A percentile compares a stretch with the other conserved stretches of the same genome.
Conservation (phyloP, 2,888 invertebrate species). For the Drosophila borborema region DNA sequence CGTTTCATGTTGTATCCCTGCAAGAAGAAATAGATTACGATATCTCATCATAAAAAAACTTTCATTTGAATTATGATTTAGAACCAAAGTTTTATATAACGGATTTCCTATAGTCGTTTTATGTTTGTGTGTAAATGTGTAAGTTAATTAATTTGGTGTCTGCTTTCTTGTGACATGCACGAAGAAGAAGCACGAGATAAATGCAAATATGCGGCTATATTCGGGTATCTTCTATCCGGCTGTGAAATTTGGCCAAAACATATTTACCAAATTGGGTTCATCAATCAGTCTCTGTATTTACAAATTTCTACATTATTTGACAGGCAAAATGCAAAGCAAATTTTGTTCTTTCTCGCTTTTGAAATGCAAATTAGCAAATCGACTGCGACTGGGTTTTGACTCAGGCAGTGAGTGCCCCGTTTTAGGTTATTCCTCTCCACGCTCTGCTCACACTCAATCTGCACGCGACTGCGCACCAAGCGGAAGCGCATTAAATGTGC, state of each 20-base stretch:
- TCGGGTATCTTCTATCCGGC: too few species aligned
- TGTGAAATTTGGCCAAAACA: neutral
- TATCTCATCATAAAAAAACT: too few species aligned
- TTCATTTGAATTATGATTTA: too few species aligned
- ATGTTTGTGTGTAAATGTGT: too few species aligned
- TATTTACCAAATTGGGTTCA: neutral
- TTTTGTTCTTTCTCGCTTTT: slow-evolving; percentile 11
- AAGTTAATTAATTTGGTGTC: too few species aligned
- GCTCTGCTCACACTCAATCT: slow-evolving; percentile 24
- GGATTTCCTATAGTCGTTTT: too few species aligned
- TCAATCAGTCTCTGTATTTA: neutral
- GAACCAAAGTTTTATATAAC: too few species aligned
- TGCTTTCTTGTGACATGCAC: too few species aligned
- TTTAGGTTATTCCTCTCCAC: neutral
- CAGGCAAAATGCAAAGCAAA: neutral
- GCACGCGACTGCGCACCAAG: slow-evolving; percentile 49
- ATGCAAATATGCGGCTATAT: too few species aligned
- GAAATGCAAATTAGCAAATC: slow-evolving; percentile 32
- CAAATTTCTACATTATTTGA: neutral
- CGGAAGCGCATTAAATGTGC: slow-evolving; percentile 60
- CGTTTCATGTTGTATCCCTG: too few species aligned
- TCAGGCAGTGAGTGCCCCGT: neutral
- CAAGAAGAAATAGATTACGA: too few species aligned
- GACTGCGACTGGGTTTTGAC: neutral
- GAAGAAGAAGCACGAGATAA: too few species aligned